Conservation (phyloP, 2,797 vertebrate genomes). For the Sciaenops ocellatus region DNA sequence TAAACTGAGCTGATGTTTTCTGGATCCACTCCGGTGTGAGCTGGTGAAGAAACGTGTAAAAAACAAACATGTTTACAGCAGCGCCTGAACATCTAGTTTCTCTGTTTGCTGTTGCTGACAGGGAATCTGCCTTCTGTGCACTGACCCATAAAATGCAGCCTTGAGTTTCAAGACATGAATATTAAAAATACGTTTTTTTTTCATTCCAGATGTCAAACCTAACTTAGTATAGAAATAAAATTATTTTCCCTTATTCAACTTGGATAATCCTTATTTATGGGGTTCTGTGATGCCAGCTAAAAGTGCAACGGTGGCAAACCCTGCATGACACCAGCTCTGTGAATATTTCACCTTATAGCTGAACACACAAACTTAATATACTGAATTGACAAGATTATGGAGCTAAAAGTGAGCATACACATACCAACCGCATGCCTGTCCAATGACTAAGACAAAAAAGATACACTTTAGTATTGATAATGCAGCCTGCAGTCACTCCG, state of each 20-base stretch:
- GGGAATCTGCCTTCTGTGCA: slow-evolving; percentile 37
- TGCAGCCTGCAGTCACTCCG: slow-evolving; percentile 24
- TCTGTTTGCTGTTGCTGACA: slow-evolving; percentile 23
- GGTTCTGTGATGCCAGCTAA: neutral
- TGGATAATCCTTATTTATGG: neutral
- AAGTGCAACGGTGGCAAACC: neutral
- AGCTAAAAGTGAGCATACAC: neutral
- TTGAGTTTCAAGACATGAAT: slow-evolving; percentile 5
- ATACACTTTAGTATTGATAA: slow-evolving; percentile 32
- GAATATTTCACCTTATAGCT: neutral
- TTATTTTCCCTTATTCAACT: neutral
- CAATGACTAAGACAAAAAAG: neutral
- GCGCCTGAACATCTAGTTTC: slow-evolving; percentile 28
- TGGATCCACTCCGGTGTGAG: neutral
- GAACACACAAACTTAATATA: neutral
- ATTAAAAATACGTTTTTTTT: slow-evolving; percentile 16
- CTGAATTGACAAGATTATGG: neutral
- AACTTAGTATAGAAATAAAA: slow-evolving; percentile 27
- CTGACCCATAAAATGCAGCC: slow-evolving; percentile 22
- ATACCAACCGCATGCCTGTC: neutral
- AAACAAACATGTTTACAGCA: slow-evolving; percentile 58
- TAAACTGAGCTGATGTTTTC: slow-evolving; percentile 26
- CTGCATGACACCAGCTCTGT: neutral
- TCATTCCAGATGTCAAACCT: slow-evolving; percentile 14
- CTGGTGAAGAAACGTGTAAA: slow-evolving; percentile 36